Evolutionary conservation across 2,797 vertebrate genomes (phyloP).

Genomic region (Aphelocoma californica): DNA sequence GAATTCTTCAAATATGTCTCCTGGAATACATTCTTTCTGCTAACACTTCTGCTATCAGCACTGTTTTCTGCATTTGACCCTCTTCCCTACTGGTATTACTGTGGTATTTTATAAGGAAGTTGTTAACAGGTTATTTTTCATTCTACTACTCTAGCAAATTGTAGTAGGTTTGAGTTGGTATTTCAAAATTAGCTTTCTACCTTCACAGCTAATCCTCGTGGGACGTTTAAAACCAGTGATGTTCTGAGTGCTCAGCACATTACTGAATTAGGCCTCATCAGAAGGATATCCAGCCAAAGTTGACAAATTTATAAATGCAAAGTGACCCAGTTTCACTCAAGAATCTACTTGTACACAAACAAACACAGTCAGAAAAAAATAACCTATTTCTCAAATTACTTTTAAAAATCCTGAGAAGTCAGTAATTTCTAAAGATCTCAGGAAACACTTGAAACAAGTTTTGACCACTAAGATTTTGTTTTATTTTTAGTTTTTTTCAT

Average conservation of each 20-base stretch:
- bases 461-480: not conserved
- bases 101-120: not conserved
- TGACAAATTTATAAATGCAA: not conserved
- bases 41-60: not conserved
- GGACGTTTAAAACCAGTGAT: not conserved
- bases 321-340: not conserved
- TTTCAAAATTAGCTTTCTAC: constrained; percentile 16
- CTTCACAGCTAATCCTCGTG: not conserved
- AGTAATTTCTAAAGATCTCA: not conserved
- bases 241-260: not conserved
- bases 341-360: not conserved
- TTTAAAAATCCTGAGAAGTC: not conserved
- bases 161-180: not conserved
- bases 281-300: not conserved
- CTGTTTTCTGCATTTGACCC: not conserved
- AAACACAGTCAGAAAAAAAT: not conserved
- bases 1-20: not conserved
- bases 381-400: not conserved
- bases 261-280: not conserved
- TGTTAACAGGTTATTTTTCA: not conserved
- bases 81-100: not conserved
- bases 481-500: not conserved
- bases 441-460: not conserved
- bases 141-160: not conserved
- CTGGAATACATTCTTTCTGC: not conserved